Evolutionary conservation across 2,113 vertebrate species (phyloP).

Genomic region (Myiozetetes cayanensis): DNA sequence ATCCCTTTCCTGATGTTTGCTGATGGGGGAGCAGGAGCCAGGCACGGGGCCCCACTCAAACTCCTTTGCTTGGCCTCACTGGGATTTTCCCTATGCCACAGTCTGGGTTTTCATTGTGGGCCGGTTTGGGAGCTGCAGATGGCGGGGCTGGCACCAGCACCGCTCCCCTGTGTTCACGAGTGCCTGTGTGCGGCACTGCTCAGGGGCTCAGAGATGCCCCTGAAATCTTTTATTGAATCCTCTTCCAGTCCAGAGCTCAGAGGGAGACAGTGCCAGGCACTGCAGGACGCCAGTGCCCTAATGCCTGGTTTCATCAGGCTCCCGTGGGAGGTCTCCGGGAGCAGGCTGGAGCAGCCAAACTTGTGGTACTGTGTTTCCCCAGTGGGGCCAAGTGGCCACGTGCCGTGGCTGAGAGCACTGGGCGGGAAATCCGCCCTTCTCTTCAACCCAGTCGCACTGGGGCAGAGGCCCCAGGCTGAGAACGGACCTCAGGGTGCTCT

Average conservation of each 20-base stretch:
- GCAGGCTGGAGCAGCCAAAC: background rate
- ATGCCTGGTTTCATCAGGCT: background rate
- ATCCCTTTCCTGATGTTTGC: background rate
- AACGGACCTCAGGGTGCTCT: accelerated
- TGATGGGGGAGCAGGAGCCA: background rate
- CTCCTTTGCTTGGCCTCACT: background rate
- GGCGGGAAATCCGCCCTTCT: background rate
- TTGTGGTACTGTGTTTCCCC: background rate
- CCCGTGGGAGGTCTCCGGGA: accelerated
- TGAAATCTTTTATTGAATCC: background rate
- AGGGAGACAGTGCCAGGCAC: background rate
- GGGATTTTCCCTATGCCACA: background rate
- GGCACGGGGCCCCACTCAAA: accelerated
- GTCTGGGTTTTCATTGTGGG: accelerated
- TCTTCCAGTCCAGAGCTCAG: background rate
- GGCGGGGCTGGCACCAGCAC: background rate
- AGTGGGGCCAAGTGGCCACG: background rate
- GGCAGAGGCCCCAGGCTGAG: background rate
- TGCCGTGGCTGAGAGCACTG: background rate
- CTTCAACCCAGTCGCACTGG: background rate
- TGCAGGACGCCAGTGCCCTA: background rate
- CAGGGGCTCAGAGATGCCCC: background rate
- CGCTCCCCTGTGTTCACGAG: accelerated
- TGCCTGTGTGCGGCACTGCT: background rate
- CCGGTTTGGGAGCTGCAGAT: background rate